Base-by-base conservation (phyloP, 2,113 vertebrate species). In the Trichomycterus rosablanca region DNA sequence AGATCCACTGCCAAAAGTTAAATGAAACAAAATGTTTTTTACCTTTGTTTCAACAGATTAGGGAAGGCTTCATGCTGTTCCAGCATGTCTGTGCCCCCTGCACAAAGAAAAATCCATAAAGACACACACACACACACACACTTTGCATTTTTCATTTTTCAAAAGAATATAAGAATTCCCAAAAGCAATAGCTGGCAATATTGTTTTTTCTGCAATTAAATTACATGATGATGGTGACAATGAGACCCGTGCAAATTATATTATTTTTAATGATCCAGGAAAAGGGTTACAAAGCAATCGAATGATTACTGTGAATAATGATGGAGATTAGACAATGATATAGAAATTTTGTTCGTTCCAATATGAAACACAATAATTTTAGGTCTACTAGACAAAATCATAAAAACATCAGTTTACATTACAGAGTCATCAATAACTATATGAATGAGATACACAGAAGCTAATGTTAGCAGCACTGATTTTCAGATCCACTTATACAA, bases 261-360 rank as follows among this genome's bases (percentile, higher is more conserved):
- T 26, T 45, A 52, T 50, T 20, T 35, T 32, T n/a, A 50, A 42
- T 61, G 69, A 54, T 49, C 7, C 30, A 56, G 35, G n/a, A 28
- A 43, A 51, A 11, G 28, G 32, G 64, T 60, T 63, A 60, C 30
- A 59, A 73, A 53, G 57, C 28, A 63, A 60, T 60, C 28, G 15
- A 59, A 50, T 50, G 42, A 63, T 72, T 60, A 68, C 22, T 5
- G 20, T 65, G 65, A 68, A 62, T 66, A 50, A 68, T 72, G 65
- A 63, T 39, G 20, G 43, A 59, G 65, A 45, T 68, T 51, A 63
- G 52, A 57, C 49, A 49, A 53, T 22, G 28, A 69, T 65, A 66
- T 60, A 45, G 48, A 73, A 68, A 51, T 51, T 40, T 44, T 42
- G 8, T n/a, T n/a, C 44, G n/a, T 40, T 53, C 45, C n/a, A n/a